Conservation (phyloP, 1,140 invertebrate species). For the Drosophila tristis region DNA sequence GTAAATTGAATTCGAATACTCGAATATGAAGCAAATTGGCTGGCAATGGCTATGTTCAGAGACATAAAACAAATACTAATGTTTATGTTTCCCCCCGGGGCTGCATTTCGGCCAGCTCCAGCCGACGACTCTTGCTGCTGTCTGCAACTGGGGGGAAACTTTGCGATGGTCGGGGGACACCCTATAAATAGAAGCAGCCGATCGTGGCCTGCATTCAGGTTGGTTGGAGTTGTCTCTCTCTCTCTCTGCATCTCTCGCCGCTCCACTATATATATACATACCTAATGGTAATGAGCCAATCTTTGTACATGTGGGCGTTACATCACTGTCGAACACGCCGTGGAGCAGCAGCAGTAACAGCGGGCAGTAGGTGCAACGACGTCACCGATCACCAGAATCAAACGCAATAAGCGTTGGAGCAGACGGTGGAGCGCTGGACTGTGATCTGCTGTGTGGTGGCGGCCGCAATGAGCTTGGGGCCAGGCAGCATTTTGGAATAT, state of each 20-base stretch:
- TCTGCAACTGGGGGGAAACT: too few species aligned
- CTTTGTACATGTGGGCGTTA: conserved; percentile 38
- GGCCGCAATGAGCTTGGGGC: conserved; percentile 21
- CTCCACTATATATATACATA: conserved; percentile 17
- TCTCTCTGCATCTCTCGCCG: neutral
- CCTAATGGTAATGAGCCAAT: conserved; percentile 17
- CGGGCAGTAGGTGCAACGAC: conserved; percentile 25
- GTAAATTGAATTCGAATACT: neutral
- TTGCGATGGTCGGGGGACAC: conserved; percentile 16
- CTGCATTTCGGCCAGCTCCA: too few species aligned
- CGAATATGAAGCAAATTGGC: too few species aligned
- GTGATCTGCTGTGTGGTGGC: conserved; percentile 20
- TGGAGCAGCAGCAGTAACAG: neutral
- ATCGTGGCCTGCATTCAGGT: conserved; percentile 50
- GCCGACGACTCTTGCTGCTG: too few species aligned
- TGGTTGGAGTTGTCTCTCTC: conserved; percentile 47
- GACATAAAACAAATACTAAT: neutral
- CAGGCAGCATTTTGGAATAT: neutral
- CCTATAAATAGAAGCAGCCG: conserved; percentile 70
- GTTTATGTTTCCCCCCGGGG: too few species aligned
- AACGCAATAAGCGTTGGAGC: conserved; percentile 2
- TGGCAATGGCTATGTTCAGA: neutral
- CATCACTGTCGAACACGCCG: conserved; percentile 48
- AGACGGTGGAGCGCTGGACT: neutral
- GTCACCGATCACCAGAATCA: conserved; percentile 46